Evolutionary conservation across 2,797 vertebrate genomes (phyloP).

Genomic region (Danio jaintianensis): DNA sequence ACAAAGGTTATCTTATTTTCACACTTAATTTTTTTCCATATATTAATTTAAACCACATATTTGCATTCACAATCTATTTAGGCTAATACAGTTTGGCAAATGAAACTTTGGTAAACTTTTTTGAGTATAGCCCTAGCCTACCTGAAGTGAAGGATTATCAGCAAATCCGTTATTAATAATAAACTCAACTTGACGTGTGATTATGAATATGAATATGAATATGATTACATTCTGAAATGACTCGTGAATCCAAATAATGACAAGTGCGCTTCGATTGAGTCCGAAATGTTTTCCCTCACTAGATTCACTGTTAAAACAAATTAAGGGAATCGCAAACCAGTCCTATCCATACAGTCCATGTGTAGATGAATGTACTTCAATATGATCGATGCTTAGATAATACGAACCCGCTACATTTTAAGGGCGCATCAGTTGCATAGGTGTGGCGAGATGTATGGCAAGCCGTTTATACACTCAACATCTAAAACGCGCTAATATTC

Average conservation of each 20-base stretch:
- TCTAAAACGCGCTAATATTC: too few relatives aligned
- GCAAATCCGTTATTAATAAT: too few relatives aligned
- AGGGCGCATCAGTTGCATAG: slow-evolving; percentile 7
- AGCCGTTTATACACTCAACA: too few relatives aligned
- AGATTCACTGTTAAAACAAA: too few relatives aligned
- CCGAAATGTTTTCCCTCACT: background rate
- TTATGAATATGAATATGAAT: too few relatives aligned
- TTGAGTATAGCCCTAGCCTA: too few relatives aligned
- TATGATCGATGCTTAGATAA: background rate
- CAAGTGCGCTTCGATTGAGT: background rate
- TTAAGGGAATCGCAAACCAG: too few relatives aligned
- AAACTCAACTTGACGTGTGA: too few relatives aligned
- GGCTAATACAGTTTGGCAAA: background rate
- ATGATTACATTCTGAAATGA: background rate
- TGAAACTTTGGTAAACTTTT: background rate
- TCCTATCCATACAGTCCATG: background rate
- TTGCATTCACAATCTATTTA: background rate
- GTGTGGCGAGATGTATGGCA: slow-evolving; percentile 30
- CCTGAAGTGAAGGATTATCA: background rate
- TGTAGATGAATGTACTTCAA: background rate
- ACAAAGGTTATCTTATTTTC: slow-evolving; percentile 81
- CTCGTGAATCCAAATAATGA: background rate
- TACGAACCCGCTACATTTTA: background rate
- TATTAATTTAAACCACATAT: background rate
- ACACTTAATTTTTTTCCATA: too few relatives aligned